Evolutionary conservation across 2,113 vertebrate genomes (phyloP).

Genomic region (Cyanoliseus patagonus): DNA sequence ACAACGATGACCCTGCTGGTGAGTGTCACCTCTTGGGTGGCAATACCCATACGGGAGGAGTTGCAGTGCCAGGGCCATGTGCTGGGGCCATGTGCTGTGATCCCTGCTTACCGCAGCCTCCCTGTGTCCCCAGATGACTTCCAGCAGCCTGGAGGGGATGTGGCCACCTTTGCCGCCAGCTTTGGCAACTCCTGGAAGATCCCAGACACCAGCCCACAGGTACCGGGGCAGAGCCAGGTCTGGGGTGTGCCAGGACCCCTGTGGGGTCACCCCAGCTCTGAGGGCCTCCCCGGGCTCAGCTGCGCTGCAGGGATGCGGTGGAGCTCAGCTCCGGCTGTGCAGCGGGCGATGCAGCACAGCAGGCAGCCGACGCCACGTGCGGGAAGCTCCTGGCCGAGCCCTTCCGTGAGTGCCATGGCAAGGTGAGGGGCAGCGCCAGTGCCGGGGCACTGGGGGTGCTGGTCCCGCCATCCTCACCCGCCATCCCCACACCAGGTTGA

Average conservation of each 20-base stretch:
- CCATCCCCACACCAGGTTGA: constrained; percentile 65
- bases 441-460: neutral
- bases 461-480: rapidly evolving
- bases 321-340: constrained; percentile 78
- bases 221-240: neutral
- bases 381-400: constrained; percentile 74
- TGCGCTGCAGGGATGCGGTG: constrained; percentile 78
- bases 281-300: neutral
- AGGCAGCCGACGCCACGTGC: constrained; percentile 75
- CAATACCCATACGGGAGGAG: neutral
- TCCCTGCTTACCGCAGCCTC: no score
- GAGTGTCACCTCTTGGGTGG: rapidly evolving
- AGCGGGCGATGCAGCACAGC: neutral
- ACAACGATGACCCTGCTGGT: constrained; percentile 82
- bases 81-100: neutral
- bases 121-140: constrained; percentile 1
- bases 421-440: constrained; percentile 59
- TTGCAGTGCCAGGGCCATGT: rapidly evolving
- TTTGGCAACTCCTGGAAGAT: constrained; percentile 32
- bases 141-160: rapidly evolving
- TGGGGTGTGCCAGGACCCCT: neutral
- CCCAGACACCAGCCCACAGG: rapidly evolving
- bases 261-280: neutral
- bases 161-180: rapidly evolving
- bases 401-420: constrained; percentile 81